Conservation (phyloP, 2,113 vertebrate species). For the Solea solea region DNA sequence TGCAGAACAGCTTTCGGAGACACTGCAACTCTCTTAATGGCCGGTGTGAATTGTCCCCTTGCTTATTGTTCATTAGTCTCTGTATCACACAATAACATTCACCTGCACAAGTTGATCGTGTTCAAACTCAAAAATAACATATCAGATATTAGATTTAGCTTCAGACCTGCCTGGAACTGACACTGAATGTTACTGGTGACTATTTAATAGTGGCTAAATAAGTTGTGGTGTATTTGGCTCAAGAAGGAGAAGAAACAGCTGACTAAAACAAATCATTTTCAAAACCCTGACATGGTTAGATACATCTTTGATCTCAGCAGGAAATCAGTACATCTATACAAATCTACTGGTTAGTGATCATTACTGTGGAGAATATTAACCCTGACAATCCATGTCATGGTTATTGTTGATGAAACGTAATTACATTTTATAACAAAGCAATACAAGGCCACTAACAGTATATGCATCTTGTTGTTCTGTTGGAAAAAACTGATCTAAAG, state of each 20-base stretch:
- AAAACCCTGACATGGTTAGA: not conserved
- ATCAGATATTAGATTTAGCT: no score
- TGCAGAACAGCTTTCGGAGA: no score
- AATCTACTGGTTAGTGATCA: constrained; percentile 5
- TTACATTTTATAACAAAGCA: not conserved
- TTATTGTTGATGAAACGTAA: not conserved
- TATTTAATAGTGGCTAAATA: no score
- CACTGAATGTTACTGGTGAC: no score
- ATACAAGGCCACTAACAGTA: not conserved
- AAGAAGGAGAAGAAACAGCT: no score
- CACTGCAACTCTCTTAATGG: no score
- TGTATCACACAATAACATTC: not conserved
- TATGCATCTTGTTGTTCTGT: not conserved
- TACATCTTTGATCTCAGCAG: constrained; percentile 12
- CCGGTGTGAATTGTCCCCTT: no score
- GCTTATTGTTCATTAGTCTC: not conserved
- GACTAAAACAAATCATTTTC: constrained; percentile 14
- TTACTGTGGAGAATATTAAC: not conserved
- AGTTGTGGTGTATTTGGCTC: no score
- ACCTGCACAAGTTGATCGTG: no score
- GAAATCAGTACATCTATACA: not conserved
- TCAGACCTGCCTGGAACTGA: no score
- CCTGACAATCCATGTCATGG: not conserved
- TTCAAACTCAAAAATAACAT: no score
- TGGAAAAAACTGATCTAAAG: not conserved